phyloP scores from a whole-genome alignment of 1,140 invertebrate species.

The Saccostrea cuccullata region DNA sequence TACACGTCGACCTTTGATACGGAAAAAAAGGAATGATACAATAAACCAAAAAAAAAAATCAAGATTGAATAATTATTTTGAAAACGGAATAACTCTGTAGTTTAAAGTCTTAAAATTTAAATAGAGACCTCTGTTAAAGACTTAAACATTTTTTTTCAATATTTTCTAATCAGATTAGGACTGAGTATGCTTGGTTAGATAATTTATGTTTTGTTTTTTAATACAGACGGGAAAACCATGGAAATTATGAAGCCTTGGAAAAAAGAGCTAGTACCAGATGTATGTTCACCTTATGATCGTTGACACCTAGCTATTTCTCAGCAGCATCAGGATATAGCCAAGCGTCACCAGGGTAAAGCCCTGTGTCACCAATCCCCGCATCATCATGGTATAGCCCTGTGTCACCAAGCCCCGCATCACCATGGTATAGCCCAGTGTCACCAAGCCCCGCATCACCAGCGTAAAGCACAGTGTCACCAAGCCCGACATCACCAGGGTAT shows the following conservation, averaged over 20 bases:
- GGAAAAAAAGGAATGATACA: neutral
- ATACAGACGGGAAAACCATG: neutral
- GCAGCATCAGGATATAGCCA: too few species aligned
- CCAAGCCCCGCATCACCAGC: too few species aligned
- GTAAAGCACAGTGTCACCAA: too few species aligned
- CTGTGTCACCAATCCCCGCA: neutral
- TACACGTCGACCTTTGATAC: too few species aligned
- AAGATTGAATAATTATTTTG: neutral
- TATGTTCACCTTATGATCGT: too few species aligned
- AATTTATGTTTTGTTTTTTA: neutral
- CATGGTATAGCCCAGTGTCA: too few species aligned
- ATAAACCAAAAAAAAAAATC: neutral
- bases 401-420: neutral
- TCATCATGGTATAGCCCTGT: neutral
- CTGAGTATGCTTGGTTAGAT: neutral
- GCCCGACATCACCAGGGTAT: too few species aligned
- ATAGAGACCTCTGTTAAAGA: neutral
- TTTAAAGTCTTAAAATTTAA: slow-evolving; percentile 5
- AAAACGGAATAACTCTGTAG: neutral
- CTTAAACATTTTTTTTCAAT: neutral
- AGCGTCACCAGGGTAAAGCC: neutral
- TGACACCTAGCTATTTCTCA: too few species aligned
- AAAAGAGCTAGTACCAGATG: neutral
- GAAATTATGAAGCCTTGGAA: too few species aligned
- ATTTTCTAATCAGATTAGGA: neutral